These are phyloP conservation scores for Melanchra persicariae DNA, from an alignment of 2,888 invertebrate genomes.

Conservation along the genomic window DNA sequence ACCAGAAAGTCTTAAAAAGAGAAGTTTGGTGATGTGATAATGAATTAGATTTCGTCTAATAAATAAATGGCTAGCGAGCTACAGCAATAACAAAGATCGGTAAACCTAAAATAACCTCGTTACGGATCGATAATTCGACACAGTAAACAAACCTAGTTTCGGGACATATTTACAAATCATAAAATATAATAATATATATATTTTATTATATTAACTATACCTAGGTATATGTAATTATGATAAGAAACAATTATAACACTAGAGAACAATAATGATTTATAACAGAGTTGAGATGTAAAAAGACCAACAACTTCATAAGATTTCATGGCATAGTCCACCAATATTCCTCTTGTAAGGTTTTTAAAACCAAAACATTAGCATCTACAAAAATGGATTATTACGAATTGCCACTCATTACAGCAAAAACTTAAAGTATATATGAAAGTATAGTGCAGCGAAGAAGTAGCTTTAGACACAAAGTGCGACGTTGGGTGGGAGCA, in stretches of 20 bases:
- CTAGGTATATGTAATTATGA: neutral
- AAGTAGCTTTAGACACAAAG: neutral
- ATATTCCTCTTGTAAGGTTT: neutral
- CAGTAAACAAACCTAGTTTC: conserved; percentile 15
- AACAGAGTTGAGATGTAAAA: neutral
- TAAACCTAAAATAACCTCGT: conserved; percentile 9
- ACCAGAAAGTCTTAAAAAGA: too few species aligned
- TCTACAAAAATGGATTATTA: neutral
- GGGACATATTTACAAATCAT: neutral
- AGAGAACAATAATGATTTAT: neutral
- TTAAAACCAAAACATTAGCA: neutral
- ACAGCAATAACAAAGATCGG: conserved; percentile 14
- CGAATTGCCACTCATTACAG: neutral
- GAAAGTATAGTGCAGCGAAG: neutral
- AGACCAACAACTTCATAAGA: neutral
- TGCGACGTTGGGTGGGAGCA: neutral
- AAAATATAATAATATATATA: too few species aligned
- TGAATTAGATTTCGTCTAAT: neutral
- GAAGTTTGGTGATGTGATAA: neutral
- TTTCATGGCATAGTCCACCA: neutral
- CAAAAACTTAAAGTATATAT: neutral
- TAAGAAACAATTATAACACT: neutral
- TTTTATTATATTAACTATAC: too few species aligned
- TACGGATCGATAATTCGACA: conserved; percentile 2
- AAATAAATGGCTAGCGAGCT: conserved; percentile 2